Evolutionary conservation across 2,888 invertebrate species (phyloP).

Genomic region (Pycnomerus fuliginosus): DNA sequence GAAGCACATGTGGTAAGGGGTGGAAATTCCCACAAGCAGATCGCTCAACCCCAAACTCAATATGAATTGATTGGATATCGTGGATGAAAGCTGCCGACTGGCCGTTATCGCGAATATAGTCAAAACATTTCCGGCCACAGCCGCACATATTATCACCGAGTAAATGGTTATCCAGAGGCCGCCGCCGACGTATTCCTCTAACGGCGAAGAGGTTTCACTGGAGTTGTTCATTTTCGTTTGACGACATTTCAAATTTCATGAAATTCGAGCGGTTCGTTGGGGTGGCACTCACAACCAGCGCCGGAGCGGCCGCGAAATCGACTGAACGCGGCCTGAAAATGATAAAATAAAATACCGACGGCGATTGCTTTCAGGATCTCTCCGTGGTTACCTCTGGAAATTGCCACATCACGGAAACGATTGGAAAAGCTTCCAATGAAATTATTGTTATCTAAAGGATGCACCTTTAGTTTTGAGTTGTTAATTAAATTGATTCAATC

Average conservation of each 20-base stretch:
- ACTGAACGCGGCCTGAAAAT: conserved; percentile 12
- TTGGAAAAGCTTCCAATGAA: too few species aligned
- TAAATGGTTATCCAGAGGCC: conserved; percentile 65
- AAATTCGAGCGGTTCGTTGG: background rate
- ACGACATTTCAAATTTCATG: conserved; percentile 8
- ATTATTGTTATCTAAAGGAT: too few species aligned
- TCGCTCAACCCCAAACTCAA: conserved; percentile 78
- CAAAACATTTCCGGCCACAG: conserved; percentile 72
- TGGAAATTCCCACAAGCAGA: conserved; percentile 71
- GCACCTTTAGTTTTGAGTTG: too few species aligned
- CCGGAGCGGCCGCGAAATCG: conserved; percentile 12
- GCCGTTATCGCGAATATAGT: conserved; percentile 73
- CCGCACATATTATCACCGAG: conserved; percentile 64
- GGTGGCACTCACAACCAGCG: conserved; percentile 4
- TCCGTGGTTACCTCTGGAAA: too few species aligned
- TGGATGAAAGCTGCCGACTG: conserved; percentile 66
- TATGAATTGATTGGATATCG: conserved; percentile 76
- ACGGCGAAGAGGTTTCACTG: conserved; percentile 6
- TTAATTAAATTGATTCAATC: too few species aligned
- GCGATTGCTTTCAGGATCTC: too few species aligned
- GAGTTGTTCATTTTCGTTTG: too few species aligned
- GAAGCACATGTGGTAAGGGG: conserved; percentile 78
- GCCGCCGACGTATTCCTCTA: conserved; percentile 12
- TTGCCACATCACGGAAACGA: too few species aligned
- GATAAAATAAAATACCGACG: too few species aligned